Conservation (phyloP, 2,797 vertebrate genomes). For the Acanthurus leucopareius region DNA sequence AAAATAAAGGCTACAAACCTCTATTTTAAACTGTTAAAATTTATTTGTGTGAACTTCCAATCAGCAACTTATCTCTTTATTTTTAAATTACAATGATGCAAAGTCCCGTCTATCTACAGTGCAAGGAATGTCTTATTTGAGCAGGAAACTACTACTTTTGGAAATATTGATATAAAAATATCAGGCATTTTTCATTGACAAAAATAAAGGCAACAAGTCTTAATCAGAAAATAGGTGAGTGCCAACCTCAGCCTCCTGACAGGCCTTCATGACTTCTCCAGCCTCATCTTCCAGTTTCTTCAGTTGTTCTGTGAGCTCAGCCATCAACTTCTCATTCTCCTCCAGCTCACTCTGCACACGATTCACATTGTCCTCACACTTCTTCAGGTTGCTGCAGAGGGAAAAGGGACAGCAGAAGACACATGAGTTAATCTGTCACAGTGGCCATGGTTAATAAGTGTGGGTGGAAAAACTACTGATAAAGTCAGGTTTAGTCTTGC, state of each 20-base stretch:
- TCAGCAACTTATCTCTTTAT: neutral
- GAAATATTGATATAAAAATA: neutral
- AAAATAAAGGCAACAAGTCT: too few relatives aligned
- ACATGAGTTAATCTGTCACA: neutral
- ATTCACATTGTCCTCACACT: conserved; percentile 88
- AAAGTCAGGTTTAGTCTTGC: neutral
- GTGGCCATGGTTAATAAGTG: neutral
- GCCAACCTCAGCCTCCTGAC: conserved; percentile 90
- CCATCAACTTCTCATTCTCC: conserved; percentile 86
- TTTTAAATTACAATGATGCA: neutral
- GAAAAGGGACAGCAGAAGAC: conserved; percentile 15
- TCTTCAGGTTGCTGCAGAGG: conserved; percentile 91
- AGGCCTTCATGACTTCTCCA: conserved; percentile 87
- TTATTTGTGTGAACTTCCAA: too few relatives aligned
- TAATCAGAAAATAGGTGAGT: neutral
- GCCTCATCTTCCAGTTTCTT: conserved; percentile 91
- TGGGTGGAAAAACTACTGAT: neutral
- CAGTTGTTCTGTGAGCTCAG: conserved; percentile 86
- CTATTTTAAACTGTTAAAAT: too few relatives aligned
- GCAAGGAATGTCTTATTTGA: neutral
- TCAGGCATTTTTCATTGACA: neutral
- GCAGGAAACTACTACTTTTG: neutral
- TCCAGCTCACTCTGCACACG: conserved; percentile 87
- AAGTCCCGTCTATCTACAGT: too few relatives aligned
- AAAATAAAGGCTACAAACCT: too few relatives aligned